A percentile compares a stretch with the other conserved stretches of the same genome.
Evolutionary conservation across 2,797 vertebrate species (phyloP).

Genomic region (Hylomyscus alleni): DNA sequence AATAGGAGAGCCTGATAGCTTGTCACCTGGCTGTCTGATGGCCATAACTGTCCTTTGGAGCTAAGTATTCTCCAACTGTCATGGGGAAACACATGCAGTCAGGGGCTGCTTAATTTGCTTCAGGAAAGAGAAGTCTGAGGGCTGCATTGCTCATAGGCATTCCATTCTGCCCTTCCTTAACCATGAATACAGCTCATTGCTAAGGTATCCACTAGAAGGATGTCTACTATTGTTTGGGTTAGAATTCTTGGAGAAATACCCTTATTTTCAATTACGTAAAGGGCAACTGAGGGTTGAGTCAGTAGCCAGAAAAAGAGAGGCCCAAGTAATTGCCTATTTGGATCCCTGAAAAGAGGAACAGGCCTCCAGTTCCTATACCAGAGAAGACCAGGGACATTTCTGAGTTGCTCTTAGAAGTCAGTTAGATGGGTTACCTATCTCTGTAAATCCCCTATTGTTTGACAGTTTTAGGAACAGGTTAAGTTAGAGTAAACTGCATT

Average conservation of each 20-base stretch:
- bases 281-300: neutral
- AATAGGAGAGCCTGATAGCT: neutral
- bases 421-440: neutral
- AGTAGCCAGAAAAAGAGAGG: neutral
- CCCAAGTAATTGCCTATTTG: neutral
- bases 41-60: neutral
- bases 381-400: neutral
- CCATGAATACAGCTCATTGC: neutral
- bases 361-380: neutral
- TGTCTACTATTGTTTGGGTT: neutral
- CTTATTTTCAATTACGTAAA: neutral
- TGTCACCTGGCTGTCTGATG: neutral
- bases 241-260: neutral
- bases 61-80: neutral
- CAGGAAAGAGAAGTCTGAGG: neutral
- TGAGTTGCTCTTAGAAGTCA: neutral
- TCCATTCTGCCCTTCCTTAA: neutral
- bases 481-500: neutral
- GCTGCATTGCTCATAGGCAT: neutral
- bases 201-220: neutral
- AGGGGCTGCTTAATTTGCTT: neutral
- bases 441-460: neutral
- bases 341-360: neutral
- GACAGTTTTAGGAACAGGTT: neutral
- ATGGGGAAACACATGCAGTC: neutral